phyloP scores from a whole-genome alignment of 2,797 vertebrate genomes.

The Melanotaenia parkinsoni region DNA sequence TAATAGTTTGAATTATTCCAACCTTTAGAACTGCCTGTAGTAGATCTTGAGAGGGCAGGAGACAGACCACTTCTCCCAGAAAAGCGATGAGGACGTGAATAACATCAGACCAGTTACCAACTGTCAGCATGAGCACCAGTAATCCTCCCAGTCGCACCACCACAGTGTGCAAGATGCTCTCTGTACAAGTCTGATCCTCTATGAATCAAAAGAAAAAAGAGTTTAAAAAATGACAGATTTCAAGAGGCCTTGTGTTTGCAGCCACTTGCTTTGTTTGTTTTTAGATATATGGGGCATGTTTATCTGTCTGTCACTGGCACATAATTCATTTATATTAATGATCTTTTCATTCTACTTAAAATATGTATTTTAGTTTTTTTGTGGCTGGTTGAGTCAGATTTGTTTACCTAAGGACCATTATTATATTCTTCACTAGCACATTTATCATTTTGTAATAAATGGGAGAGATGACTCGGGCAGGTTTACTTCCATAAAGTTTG shows the following conservation, averaged over 20 bases:
- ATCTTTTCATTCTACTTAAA: background rate
- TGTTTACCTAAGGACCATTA: background rate
- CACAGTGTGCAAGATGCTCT: conserved; percentile 75
- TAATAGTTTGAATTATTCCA: conserved; percentile 11
- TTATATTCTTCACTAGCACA: background rate
- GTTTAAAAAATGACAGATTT: background rate
- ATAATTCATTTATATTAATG: background rate
- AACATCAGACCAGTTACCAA: conserved; percentile 87
- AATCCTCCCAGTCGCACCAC: conserved; percentile 86
- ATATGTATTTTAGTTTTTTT: background rate
- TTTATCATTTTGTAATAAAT: background rate
- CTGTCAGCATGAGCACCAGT: conserved; percentile 86
- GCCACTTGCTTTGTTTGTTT: background rate
- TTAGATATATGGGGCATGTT: background rate
- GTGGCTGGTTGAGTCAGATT: background rate
- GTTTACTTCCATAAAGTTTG: background rate
- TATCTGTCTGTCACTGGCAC: background rate
- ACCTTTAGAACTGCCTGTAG: conserved; percentile 80
- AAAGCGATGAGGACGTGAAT: conserved; percentile 83
- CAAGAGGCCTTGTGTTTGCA: background rate
- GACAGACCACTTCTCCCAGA: conserved; percentile 86
- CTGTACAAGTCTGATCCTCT: conserved; percentile 82
- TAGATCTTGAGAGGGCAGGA: conserved; percentile 75
- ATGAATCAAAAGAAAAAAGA: conserved; percentile 9
- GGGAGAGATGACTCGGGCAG: background rate